Evolutionary conservation across 2,113 vertebrate genomes (phyloP), one percentile per base, ranked within the genome.

Genomic region (Actenoides hombroni): DNA sequence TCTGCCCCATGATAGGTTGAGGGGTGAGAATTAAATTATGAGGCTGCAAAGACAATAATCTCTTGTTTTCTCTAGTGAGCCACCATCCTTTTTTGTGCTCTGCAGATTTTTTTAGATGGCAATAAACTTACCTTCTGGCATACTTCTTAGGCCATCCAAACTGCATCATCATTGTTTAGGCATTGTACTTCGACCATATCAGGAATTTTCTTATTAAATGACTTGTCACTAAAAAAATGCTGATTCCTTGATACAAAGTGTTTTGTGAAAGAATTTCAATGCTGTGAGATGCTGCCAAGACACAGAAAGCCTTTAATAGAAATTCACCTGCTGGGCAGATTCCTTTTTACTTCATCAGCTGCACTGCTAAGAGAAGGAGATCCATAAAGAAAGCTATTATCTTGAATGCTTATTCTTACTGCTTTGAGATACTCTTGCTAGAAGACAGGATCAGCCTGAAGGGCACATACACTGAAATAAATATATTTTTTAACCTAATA

Each of bases 241-340:
- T 95, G 84, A 94, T 90, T 88, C 64, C 37, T 77, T 77, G 31
- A 69, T 63, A 53, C 44, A 63, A 83, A 80, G 54, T 65, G 46
- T 86, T 91, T 94, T 83, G 70, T 80, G 60, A 82, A 87, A 90
- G 54, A 87, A 73, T 77, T 40, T 83, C 87, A 73, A 49, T 90
- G 59, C 40, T 84, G 33, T 44, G 63, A 91, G 67, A 28, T 7
- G 16, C 81, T 77, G 78, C 84, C 87, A 92, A 94, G 74, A 28
- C 48, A 65, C 7, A 69, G 60, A 92, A 94, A 95, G 16, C 67
- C 40, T 83, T 86, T 87, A 84, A 90, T 39, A 96, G 91, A 83
- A 88, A 95, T 88, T 75, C 87, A 94, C 70, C 90, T 95, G 67
- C 91, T 87, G 68, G 84, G 67, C 70, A 93, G 74, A 79, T 85